Base-by-base conservation (phyloP, 2,888 invertebrate species). In the Ceratothoa steindachneri region DNA sequence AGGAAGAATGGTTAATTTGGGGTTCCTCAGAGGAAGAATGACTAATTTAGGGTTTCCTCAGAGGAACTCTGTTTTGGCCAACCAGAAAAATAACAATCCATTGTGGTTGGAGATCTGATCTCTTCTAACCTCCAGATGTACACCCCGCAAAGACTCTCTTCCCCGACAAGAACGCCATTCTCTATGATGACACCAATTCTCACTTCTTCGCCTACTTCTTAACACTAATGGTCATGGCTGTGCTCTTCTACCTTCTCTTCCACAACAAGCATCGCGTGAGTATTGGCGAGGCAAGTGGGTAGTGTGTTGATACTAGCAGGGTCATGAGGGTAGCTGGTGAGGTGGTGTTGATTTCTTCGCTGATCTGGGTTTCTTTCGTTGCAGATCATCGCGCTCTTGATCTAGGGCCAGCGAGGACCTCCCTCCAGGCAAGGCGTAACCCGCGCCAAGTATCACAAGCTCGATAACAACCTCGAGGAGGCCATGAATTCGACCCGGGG, bases 201-300 rank as follows among this genome's bases (percentile, higher is more conserved):
- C 88, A 90, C 82, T 89, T 90, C 83, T 89, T 91, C 83, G 87
- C 88, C 0, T 91, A 90, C 83, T 90, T 91, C 82, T 85, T 89
- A 81, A 85, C 89, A 12, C 84, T 88, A 78, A 87, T 88, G 80
- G 85, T 89, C 24, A 82, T 89, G 15, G 87, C 87, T 80, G 87
- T 90, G 55, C 83, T 88, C 65, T 87, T 87, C 64, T 91, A 90
- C 82, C 85, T 90, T 15, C 86, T 87, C 24, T 86, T 85, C 82
- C 87, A 87, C 81, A 90, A 90, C 82, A 90, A 90, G 82, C 88
- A 89, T 82, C 90, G 88, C 86, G 87, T 88, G 82, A 80, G 75
- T 77, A 29, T 72, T 27, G n/a, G n/a, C n/a, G n/a, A n/a, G n/a
- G n/a, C n/a, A n/a, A n/a, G n/a, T n/a, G n/a, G n/a, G n/a, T n/a